phyloP scores from a whole-genome alignment of 2,888 invertebrate species.

The Furcula furcula region DNA sequence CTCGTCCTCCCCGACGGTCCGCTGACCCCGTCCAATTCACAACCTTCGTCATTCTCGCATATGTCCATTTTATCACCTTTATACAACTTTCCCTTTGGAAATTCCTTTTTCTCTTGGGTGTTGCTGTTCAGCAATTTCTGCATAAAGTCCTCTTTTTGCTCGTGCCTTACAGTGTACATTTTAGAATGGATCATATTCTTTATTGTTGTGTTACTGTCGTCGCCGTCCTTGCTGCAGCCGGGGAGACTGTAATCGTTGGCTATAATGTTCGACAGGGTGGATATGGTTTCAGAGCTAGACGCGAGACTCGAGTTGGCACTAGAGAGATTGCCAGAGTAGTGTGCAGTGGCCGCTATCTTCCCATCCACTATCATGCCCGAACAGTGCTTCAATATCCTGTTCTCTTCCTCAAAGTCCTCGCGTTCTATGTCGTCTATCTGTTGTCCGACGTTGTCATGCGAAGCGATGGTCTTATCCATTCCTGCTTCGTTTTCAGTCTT shows the following conservation, averaged over 20 bases:
- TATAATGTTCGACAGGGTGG: slow-evolving; percentile 53
- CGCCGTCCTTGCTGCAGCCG: slow-evolving; percentile 66
- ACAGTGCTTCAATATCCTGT: slow-evolving; percentile 67
- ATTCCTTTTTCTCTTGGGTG: slow-evolving; percentile 62
- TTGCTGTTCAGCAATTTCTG: slow-evolving; percentile 64
- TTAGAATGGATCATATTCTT: slow-evolving; percentile 63
- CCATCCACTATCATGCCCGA: slow-evolving; percentile 65
- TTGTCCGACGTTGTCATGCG: slow-evolving; percentile 44
- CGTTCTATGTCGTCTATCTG: slow-evolving; percentile 70
- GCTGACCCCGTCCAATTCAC: slow-evolving; percentile 44
- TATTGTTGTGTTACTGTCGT: slow-evolving; percentile 62
- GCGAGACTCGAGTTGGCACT: slow-evolving; percentile 65
- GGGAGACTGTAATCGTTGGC: slow-evolving; percentile 57
- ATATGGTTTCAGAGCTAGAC: slow-evolving; percentile 70
- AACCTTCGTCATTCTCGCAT: slow-evolving; percentile 52
- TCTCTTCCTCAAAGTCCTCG: slow-evolving; percentile 74
- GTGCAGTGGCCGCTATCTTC: slow-evolving; percentile 47
- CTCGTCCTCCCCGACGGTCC: slow-evolving; percentile 60
- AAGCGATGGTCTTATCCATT: slow-evolving; percentile 36
- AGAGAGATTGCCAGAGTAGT: slow-evolving; percentile 57
- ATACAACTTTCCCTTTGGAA: slow-evolving; percentile 70
- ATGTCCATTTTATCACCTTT: slow-evolving; percentile 52
- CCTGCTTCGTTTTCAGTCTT: slow-evolving; percentile 60
- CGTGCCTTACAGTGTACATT: slow-evolving; percentile 41
- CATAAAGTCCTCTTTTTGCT: slow-evolving; percentile 67